Evolutionary conservation across 2,888 invertebrate genomes (phyloP), one percentile per base, ranked within the genome.

Genomic region (Lycaena phlaeas): DNA sequence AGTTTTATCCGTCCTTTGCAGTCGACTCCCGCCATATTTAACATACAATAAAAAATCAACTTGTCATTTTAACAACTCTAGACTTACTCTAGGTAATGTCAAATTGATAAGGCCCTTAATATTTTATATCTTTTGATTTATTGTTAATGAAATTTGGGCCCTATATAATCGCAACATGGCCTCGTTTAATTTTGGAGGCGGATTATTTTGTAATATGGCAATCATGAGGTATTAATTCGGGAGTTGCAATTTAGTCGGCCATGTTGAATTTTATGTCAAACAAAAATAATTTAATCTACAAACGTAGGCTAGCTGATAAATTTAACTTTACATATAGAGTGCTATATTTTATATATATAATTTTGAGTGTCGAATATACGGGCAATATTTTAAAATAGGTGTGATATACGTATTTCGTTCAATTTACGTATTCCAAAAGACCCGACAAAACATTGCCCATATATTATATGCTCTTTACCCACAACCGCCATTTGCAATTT

Each of bases 61-160:
- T 84, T 81, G 77, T 69, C 78, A 81, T 77, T 74, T 84, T 78
- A 74, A 60, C 53, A 72, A 82, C 81, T 44, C 82, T 84, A 81
- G 79, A 76, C 44, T 41, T 42, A 50, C 50, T 73, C 81, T 84
- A 84, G 81, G 82, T 82, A 84, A 82, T 76, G 79, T 75, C 82
- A 82, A 84, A 81, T 84, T 64, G 78, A 62, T 53, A 52, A 46
- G 53, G 55, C 56, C 54, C 55, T 42, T 42, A 36, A 40, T 44
- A 44, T 42, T 45, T 43, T 44, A 47, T 40, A 45, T 45, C 42
- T 48, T 46, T 44, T 44, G 43, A 42, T 44, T 43, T 47, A 44
- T 42, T 44, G 45, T 46, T 49, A 43, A 36, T 43, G 47, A 42
- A n/a, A 36, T 47, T 41, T 36, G 37, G 14, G 5, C 36, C 28